Percentiles rank a stretch among this genome's conserved stretches.
These are phyloP conservation scores for Nylanderia fulva DNA, from an alignment of 1,140 invertebrate species.

Conservation along the genomic window DNA sequence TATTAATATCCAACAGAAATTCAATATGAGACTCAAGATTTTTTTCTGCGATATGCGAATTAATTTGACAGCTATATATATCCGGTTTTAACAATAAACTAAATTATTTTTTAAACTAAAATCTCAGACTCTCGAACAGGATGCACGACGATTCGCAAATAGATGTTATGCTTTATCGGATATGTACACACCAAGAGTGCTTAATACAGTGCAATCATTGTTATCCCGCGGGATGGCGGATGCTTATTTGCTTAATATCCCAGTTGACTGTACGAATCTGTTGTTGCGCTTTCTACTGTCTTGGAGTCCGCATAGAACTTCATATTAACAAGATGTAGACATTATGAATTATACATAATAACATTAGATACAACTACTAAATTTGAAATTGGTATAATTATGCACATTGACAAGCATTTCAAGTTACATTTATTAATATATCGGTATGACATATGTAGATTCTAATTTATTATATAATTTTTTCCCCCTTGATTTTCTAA, in stretches of 20 bases:
- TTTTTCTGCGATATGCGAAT: background rate
- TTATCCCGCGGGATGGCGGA: conserved; percentile 53
- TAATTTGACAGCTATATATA: background rate
- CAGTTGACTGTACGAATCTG: conserved; percentile 33
- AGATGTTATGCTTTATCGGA: conserved; percentile 43
- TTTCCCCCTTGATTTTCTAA: background rate
- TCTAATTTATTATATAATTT: background rate
- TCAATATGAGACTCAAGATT: background rate
- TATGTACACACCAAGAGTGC: conserved; percentile 37
- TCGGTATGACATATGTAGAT: background rate
- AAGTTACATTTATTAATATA: background rate
- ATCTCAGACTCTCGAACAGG: background rate
- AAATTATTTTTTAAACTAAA: background rate
- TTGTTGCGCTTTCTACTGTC: conserved; percentile 21
- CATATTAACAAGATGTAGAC: conserved; percentile 3
- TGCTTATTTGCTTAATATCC: conserved; percentile 61
- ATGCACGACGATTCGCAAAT: conserved; percentile 9
- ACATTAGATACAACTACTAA: background rate
- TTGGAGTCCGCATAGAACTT: background rate
- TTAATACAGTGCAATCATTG: conserved; percentile 61
- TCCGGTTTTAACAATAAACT: too few species aligned
- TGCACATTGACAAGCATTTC: background rate
- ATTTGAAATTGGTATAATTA: background rate
- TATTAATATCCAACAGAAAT: background rate
- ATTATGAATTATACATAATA: background rate